Percentiles rank a stretch among this genome's conserved stretches.
Conservation (phyloP, 2,888 invertebrate genomes). For the Diaphora mendica region DNA sequence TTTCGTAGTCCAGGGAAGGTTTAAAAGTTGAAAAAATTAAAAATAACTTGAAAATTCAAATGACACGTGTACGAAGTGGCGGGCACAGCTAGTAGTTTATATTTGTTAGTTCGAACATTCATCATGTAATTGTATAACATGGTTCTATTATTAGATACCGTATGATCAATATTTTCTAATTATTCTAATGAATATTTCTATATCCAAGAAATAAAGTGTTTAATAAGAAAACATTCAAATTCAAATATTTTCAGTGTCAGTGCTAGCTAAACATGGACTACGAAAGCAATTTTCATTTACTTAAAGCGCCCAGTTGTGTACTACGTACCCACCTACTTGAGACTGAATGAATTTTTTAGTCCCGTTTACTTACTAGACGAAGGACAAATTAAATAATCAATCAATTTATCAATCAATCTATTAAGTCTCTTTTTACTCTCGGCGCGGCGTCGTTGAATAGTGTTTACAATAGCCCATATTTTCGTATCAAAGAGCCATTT, state of each 20-base stretch:
- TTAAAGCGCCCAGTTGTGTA: too few relatives aligned
- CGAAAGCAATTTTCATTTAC: neutral
- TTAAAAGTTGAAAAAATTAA: too few relatives aligned
- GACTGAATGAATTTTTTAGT: too few relatives aligned
- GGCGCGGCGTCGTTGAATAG: neutral
- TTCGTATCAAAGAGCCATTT: slow-evolving; percentile 1
- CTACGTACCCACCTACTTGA: too few relatives aligned
- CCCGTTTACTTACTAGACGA: too few relatives aligned
- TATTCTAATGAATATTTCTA: neutral
- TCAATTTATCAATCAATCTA: too few relatives aligned
- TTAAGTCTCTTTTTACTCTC: neutral
- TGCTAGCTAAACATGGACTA: neutral
- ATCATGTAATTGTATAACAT: neutral
- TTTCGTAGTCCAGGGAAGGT: too few relatives aligned
- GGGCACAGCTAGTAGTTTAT: too few relatives aligned
- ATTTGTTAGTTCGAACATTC: neutral
- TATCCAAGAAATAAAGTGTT: neutral
- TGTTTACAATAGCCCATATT: slow-evolving; percentile 2
- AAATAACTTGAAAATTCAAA: too few relatives aligned
- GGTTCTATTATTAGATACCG: neutral
- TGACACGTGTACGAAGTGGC: too few relatives aligned
- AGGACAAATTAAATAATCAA: too few relatives aligned
- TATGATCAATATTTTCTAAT: neutral
- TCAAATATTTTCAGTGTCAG: neutral
- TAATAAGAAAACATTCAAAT: neutral